A percentile compares a stretch with the other conserved stretches of the same genome.
Evolutionary conservation across 2,888 invertebrate genomes (phyloP).

Genomic region (Nephrotoma flavescens): DNA sequence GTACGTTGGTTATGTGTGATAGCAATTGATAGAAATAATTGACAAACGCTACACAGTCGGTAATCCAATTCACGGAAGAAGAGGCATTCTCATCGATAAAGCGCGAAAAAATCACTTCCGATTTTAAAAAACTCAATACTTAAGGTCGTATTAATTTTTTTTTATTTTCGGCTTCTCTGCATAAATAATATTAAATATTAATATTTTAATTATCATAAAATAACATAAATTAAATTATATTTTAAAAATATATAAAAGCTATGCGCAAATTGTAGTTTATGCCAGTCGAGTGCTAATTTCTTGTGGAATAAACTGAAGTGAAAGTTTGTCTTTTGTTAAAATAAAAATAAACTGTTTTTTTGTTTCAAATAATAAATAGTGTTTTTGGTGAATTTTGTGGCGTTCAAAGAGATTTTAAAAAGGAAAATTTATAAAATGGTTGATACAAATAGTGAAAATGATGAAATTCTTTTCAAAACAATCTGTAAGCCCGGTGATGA

Average conservation of each 20-base stretch:
- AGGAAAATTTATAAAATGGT: neutral
- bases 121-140: too few species aligned
- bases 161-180: neutral
- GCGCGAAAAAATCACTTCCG: too few species aligned
- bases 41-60: too few species aligned
- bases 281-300: neutral
- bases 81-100: too few species aligned
- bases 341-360: too few species aligned
- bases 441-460: neutral
- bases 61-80: too few species aligned
- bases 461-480: neutral
- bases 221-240: neutral
- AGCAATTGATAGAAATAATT: too few species aligned
- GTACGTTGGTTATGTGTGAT: too few species aligned
- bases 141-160: too few species aligned
- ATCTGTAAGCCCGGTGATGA: constrained; percentile 29
- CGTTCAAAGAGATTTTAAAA: too few species aligned
- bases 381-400: neutral
- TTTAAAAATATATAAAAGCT: neutral
- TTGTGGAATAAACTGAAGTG: neutral
- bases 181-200: neutral
- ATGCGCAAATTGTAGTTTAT: neutral
- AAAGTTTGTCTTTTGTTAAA: neutral
- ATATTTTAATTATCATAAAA: neutral
- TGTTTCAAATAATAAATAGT: neutral